These are phyloP conservation scores for Hyposoter dolosus DNA, from an alignment of 2,888 invertebrate species.

Conservation along the genomic window DNA sequence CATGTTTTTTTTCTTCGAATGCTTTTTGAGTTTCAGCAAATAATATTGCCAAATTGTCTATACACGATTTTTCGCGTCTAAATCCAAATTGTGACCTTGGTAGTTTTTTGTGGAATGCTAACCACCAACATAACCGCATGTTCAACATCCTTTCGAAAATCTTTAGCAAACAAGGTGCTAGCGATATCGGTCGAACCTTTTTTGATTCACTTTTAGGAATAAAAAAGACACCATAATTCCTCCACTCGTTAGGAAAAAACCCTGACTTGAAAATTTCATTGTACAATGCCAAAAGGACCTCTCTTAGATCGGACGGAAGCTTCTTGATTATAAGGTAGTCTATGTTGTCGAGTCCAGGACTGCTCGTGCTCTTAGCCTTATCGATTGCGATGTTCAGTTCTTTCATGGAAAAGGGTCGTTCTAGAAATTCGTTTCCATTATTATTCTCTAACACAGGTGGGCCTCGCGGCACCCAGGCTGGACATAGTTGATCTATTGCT, in stretches of 20 bases:
- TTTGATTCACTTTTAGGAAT: conserved; percentile 13
- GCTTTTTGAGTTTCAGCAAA: conserved; percentile 3
- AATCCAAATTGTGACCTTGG: conserved; percentile 5
- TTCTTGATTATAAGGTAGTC: conserved; percentile 22
- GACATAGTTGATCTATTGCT: not conserved
- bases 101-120: not conserved
- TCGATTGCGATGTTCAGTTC: not conserved
- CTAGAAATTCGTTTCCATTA: not conserved
- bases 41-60: not conserved
- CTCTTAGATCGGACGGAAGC: not conserved
- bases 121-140: not conserved
- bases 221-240: conserved; percentile 31
- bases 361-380: not conserved
- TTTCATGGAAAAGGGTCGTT: not conserved
- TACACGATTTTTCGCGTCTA: conserved; percentile 12
- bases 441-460: not conserved
- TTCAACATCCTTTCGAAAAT: conserved; percentile 12
- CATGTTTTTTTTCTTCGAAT: not conserved
- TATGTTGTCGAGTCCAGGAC: conserved; percentile 28
- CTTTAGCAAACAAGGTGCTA: conserved; percentile 14
- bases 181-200: not conserved
- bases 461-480: not conserved
- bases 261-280: conserved; percentile 19
- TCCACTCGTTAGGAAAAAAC: conserved; percentile 35
- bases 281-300: not conserved